phyloP scores from a whole-genome alignment of 2,113 vertebrate species.

The Murina feae region DNA sequence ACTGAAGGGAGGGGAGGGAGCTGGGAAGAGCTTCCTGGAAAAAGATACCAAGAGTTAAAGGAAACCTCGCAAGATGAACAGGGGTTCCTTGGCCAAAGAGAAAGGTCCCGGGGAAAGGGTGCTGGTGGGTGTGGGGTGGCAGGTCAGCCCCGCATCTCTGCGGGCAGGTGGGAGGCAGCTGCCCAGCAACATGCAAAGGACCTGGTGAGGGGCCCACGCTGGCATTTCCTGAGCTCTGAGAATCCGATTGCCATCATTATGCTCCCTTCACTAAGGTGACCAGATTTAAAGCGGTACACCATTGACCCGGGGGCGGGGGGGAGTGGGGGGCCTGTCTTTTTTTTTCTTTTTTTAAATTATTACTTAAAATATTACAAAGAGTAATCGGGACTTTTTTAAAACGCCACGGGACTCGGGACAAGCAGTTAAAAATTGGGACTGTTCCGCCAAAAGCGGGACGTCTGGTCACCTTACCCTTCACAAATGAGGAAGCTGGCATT shows the following conservation, averaged over 20 bases:
- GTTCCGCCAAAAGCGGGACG: too few species aligned
- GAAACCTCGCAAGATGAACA: background rate
- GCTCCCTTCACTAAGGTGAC: too few species aligned
- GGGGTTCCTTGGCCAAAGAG: background rate
- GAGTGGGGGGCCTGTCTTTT: too few species aligned
- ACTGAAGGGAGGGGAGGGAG: too few species aligned
- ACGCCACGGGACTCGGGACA: too few species aligned
- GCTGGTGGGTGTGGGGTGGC: background rate
- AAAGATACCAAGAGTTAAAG: background rate
- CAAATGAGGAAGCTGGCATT: background rate
- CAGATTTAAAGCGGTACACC: too few species aligned
- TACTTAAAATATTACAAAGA: too few species aligned
- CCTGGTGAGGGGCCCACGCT: background rate
- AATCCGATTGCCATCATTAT: rapidly evolving
- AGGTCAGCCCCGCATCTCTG: background rate
- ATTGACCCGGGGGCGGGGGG: too few species aligned
- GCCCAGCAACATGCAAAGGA: background rate
- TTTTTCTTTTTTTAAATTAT: too few species aligned
- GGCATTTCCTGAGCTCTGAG: background rate
- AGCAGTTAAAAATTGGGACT: too few species aligned
- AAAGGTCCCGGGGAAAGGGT: background rate
- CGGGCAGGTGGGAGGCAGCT: background rate
- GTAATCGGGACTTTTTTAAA: too few species aligned
- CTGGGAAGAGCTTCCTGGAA: background rate
- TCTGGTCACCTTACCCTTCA: too few species aligned